Base-by-base conservation (phyloP, 2,113 vertebrate species). In the Apus apus region DNA sequence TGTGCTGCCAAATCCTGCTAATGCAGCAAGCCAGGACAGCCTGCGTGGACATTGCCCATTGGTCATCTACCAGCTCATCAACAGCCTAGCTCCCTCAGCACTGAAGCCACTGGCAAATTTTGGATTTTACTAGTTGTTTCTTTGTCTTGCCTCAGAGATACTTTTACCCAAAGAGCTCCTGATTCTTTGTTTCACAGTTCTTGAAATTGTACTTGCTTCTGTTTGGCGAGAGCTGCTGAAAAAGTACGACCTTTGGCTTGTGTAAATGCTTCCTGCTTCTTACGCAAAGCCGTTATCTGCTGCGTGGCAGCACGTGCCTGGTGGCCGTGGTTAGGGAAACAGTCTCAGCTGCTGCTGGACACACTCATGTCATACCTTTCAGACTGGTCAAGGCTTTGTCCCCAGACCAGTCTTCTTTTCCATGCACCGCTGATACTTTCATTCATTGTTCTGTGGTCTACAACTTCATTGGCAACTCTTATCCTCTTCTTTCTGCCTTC, bases 181-280 rank as follows among this genome's bases (percentile, higher is more conserved):
- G 1, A 1, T 75, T 54, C 48, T 54, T 62, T 75, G 7, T 79
- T 78, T 81, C 51, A n/a, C 16, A 8, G 46, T 70, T 87, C 70
- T 29, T 45, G 9, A 67, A 67, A 50, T 62, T 2, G 0, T 11
- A 29, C 7, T 29, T 48, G 56, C 15, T 62, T 27, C 68, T 84
- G 30, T 34, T 58, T 62, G 73, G 64, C 64, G 66, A 77, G 56
- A 40, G 34, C 60, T 81, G 26, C 65, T 56, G 45, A 43, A 93
- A 91, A 36, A 0, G 0, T n/a, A 6, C 0, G 0, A 48, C 20
- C 18, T 89, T 89, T 60, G 74, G 70, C 80, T 6, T 23, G 36
- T 72, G 30, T 15, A 56, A 90, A 53, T 50, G 62, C 85, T 76
- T 85, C 79, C 79, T 83, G 32, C 61, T 92, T 36, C 79, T 79